phyloP scores from a whole-genome alignment of 2,888 invertebrate genomes.

The Keiferia lycopersicella region DNA sequence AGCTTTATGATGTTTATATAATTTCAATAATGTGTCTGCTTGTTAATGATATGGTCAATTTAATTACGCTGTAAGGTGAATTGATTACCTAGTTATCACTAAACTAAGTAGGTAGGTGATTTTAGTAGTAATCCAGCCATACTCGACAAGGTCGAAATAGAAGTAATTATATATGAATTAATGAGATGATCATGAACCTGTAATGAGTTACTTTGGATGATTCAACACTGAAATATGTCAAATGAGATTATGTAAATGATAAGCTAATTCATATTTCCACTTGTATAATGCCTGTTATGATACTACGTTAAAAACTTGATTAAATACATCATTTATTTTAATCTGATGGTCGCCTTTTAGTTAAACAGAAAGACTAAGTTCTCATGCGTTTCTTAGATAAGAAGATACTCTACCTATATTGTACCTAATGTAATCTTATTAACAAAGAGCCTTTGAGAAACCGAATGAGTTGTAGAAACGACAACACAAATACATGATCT shows the following conservation, averaged over 20 bases:
- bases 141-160: background rate
- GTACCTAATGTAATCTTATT: conserved; percentile 2
- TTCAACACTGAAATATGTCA: background rate
- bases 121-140: background rate
- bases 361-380: background rate
- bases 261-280: background rate
- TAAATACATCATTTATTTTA: no score
- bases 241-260: background rate
- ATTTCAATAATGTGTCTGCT: background rate
- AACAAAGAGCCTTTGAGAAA: conserved; percentile 16
- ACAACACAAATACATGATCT: conserved; percentile 31
- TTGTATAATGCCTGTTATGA: background rate
- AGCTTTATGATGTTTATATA: background rate
- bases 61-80: background rate
- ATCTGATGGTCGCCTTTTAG: background rate
- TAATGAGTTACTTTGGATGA: background rate
- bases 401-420: background rate
- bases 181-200: background rate
- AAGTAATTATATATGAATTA: background rate
- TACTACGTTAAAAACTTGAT: background rate
- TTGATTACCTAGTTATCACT: conserved; percentile 1
- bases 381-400: background rate
- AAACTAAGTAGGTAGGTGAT: background rate
- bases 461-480: conserved; percentile 12
- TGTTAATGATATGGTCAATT: background rate